Base-by-base conservation (phyloP, 2,797 vertebrate genomes). In the Sebastes trivittatus region DNA sequence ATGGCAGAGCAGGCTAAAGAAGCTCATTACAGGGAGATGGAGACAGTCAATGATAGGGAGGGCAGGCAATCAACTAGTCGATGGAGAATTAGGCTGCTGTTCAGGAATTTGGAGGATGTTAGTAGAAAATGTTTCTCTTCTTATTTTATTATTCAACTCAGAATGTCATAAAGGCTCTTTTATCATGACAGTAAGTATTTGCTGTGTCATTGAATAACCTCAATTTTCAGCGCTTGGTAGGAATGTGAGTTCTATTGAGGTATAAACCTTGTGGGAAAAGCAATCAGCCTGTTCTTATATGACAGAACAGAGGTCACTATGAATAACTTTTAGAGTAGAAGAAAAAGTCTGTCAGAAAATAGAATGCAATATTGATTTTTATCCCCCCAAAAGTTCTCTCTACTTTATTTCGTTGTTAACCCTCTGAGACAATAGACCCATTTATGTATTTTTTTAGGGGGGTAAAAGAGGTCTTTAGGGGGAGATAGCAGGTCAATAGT, bases 11-110 rank as follows among this genome's bases (percentile, higher is more conserved):
- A 27, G 56, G 66, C 52, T 61, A 72, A 55, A 72, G 56, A 72
- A 38, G 73, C 75, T 87, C 64, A 69, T 89, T 86, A 85, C 34
- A 70, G 29, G 0, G 42, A 18, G 42, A 46, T 46, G 55, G 56
- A 75, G 72, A 60, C 32, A 34, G 62, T 71, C 65, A 56, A 18
- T 74, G 59, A 78, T 62, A 25, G 29, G 38, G 25, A 74, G 20
- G 34, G 27, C 34, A 11, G 3, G 60, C 20, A 54, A 52, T 70
- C 30, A 67, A 46, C 34, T 9, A 22, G 34, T 67, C 3, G 5
- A 29, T 6, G 18, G 66, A 49, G 34, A 60, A 66, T 54, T 7
- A 42, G 55, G 8, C 9, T 68, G 42, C 10, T 72, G 63, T 59
- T 77, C 8, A 11, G 10, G 20, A 68, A 56, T 54, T 64, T 9